Evolutionary conservation across 2,113 vertebrate genomes (phyloP).

Genomic region (Oreochromis niloticus): DNA sequence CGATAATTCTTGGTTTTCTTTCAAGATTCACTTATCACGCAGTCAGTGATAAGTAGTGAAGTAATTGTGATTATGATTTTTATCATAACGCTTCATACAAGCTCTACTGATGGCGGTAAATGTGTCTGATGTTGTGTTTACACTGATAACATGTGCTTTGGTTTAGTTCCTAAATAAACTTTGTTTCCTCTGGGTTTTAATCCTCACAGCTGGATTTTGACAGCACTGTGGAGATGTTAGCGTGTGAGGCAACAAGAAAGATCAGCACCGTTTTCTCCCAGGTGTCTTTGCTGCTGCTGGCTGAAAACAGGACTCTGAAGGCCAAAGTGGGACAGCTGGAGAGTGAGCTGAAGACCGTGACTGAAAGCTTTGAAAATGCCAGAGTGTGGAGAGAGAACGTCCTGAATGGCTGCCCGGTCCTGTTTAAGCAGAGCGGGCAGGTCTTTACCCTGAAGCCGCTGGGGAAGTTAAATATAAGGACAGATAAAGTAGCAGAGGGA

Average conservation of each 20-base stretch:
- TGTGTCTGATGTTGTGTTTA: not conserved
- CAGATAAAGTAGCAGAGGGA: not conserved
- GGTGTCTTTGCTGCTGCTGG: conserved; percentile 10
- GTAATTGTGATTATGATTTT: not conserved
- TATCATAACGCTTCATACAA: not conserved
- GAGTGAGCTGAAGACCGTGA: conserved; percentile 8
- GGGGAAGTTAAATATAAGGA: not conserved
- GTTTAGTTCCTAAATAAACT: not conserved
- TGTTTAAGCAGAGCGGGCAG: conserved; percentile 32
- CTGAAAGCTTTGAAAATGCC: not conserved
- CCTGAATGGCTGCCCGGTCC: conserved; percentile 34
- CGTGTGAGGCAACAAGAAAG: conserved; percentile 58
- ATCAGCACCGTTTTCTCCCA: conserved; percentile 52
- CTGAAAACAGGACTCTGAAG: conserved; percentile 10
- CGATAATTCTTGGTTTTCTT: not conserved
- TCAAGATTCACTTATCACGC: not conserved
- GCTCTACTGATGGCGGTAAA: not conserved
- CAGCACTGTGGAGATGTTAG: conserved; percentile 6
- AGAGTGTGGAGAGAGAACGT: conserved; percentile 27
- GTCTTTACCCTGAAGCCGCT: conserved; percentile 38
- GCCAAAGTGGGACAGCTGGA: conserved; percentile 12
- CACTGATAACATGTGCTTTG: not conserved
- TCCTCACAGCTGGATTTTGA: conserved; percentile 7
- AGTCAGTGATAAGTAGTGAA: not conserved
- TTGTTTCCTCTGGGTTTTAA: not conserved